These are phyloP conservation scores for Phytoseiulus persimilis DNA, from an alignment of 2,888 invertebrate species.

Conservation along the genomic window DNA sequence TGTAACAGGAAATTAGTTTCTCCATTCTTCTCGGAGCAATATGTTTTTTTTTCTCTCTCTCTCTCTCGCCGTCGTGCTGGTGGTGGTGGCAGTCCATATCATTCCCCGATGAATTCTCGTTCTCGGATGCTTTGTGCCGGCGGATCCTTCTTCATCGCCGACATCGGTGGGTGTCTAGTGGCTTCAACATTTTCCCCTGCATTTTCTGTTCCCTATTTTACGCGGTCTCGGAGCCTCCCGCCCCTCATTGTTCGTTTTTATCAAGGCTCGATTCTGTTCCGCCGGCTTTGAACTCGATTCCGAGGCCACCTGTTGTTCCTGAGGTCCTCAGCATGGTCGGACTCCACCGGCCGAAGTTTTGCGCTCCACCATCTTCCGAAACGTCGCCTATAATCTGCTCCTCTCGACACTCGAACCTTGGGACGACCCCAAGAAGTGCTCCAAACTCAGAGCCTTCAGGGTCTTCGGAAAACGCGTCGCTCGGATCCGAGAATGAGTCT, in stretches of 20 bases:
- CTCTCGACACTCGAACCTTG: too few relatives aligned
- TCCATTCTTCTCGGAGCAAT: neutral
- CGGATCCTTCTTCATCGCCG: neutral
- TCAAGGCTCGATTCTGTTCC: neutral
- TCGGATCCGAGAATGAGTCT: too few relatives aligned
- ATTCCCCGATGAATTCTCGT: neutral
- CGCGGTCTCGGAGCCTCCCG: too few relatives aligned
- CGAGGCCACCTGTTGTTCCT: neutral
- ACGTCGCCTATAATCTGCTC: too few relatives aligned
- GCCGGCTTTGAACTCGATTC: neutral
- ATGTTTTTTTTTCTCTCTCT: neutral
- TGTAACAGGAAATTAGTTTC: constrained; percentile 38
- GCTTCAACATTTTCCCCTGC: too few relatives aligned
- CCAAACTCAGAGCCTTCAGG: too few relatives aligned
- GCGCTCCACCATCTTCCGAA: too few relatives aligned
- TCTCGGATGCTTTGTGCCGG: neutral
- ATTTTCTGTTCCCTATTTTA: too few relatives aligned
- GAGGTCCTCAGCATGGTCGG: neutral
- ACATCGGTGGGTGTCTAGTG: neutral
- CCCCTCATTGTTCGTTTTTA: too few relatives aligned
- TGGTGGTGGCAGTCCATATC: neutral
- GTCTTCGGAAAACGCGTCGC: too few relatives aligned
- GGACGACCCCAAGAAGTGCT: too few relatives aligned
- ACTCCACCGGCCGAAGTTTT: too few relatives aligned
- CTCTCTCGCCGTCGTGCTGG: neutral